Base-by-base conservation (phyloP, 2,797 vertebrate genomes). In the Huso huso region DNA sequence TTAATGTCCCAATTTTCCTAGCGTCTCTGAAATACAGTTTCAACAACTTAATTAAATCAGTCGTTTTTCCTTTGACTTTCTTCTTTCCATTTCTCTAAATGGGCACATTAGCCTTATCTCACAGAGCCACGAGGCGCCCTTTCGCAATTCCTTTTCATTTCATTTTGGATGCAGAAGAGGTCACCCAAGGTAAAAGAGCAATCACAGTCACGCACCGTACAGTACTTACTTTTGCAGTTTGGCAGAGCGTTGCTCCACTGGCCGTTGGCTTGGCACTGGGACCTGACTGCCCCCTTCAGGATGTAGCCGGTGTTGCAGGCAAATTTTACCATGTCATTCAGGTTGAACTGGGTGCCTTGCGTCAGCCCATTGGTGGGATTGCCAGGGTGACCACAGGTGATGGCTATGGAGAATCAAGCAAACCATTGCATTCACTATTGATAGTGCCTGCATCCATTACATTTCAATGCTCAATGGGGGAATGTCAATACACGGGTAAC, bases 371-470 rank as follows among this genome's bases (percentile, higher is more conserved):
- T 93, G 68, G 82, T 79, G 0, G 97, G 95, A 72, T 97, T 99
- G 63, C 97, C 97, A 0, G 96, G 97, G 72, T 98, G 97, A 68
- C 96, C 97, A 1, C 97, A 99, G 23, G 96, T 99, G 74, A 98
- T 98, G 6, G 97, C 97, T 99, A 55, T 4, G 77, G 72, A 51
- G 69, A 65, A 73, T 18, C 12, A 1, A 51, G 63, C 69, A 1
- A 37, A 37, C 23, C 23, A 37, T 37, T 37, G 23, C 23, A 37
- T 37, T 37, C 4, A 3, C 23, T 37, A 37, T 37, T 37, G 23
- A 37, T 2, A 37, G 23, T 3, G 23, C 23, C 23, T 3, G 23
- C 23, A 37, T 37, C 23, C 23, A 37, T 37, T 37, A 37, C 23
- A 37, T 37, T 10, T 53, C 2, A 12, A 12, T 8, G 51, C 51